A percentile compares a stretch with the other conserved stretches of the same genome.
phyloP scores from a whole-genome alignment of 2,888 invertebrate genomes.

The Emmelina monodactyla region DNA sequence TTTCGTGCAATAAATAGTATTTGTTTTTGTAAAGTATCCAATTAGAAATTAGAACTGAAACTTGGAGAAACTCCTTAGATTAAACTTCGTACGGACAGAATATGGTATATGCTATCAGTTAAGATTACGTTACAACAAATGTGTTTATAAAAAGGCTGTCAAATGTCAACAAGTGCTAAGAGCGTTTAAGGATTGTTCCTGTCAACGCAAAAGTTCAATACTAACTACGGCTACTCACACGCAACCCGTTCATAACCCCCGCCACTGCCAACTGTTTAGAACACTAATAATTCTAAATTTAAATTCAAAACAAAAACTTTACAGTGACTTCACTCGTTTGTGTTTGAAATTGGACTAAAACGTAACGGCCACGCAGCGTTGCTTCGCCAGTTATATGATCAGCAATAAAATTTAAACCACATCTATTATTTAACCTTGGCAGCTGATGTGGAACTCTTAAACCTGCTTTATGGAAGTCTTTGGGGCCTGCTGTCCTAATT shows the following conservation, averaged over 20 bases:
- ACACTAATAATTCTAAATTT: conserved; percentile 11
- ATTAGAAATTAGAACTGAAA: too few relatives aligned
- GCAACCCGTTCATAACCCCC: not conserved
- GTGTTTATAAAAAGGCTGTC: too few relatives aligned
- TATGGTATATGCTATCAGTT: too few relatives aligned
- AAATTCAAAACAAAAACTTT: conserved; percentile 19
- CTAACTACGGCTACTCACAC: not conserved
- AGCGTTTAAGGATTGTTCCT: too few relatives aligned
- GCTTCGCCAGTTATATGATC: conserved; percentile 52
- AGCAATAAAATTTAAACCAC: conserved; percentile 59
- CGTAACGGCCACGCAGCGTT: conserved; percentile 36
- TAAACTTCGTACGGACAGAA: too few relatives aligned
- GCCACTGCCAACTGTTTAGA: not conserved
- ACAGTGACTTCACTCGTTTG: conserved; percentile 47
- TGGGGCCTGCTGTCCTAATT: conserved; percentile 36
- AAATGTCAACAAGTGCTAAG: too few relatives aligned
- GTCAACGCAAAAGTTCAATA: not conserved
- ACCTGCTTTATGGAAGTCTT: conserved; percentile 46
- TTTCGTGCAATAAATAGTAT: too few relatives aligned
- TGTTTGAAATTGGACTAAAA: conserved; percentile 60
- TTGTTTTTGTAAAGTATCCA: too few relatives aligned
- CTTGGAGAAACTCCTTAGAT: too few relatives aligned
- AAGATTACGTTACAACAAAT: too few relatives aligned
- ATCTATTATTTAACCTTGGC: conserved; percentile 50
- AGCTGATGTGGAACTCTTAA: conserved; percentile 56